Evolutionary conservation across 64 coral and sea anemone genomes (phyloP), one percentile per base, ranked within the genome.

Genomic region (Stylophora pistillata): DNA sequence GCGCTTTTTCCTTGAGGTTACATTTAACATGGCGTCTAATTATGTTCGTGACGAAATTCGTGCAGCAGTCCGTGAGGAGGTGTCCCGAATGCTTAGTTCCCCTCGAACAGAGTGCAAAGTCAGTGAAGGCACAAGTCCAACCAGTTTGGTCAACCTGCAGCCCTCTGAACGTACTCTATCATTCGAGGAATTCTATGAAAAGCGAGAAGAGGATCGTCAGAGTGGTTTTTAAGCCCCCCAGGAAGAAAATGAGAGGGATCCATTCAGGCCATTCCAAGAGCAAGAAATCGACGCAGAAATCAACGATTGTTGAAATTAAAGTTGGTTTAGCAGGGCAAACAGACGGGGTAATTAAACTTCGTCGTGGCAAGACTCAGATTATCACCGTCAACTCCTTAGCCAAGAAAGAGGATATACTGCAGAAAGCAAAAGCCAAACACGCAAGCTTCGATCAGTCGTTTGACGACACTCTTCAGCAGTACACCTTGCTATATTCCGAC

Each of bases 291-390:
- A 57, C 60, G 71, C 41, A 63, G 65, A 64, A 53, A 90, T 85
- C 47, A 13, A 74, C 77, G 10, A 70, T 87, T 30, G 91, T 92
- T 29, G 91, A 92, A 78, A 62, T 92, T n/a, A 92, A 87, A 86
- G 91, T 92, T n/a, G n/a, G n/a, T n/a, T n/a, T n/a, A n/a, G n/a
- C n/a, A n/a, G n/a, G n/a, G n/a, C 56, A 72, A 73, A 80, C 14
- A 87, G 85, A 87, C 13, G 90, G 83, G 15, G 83, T 92, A 15
- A 78, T 92, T 14, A 92, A 92, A 57, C 11, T 55, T 71, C 73
- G 82, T 74, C 30, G 83, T 33, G 90, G 83, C 1, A 92, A 87
- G 75, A 77, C 83, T 21, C 84, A 92, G 32, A 18, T 81, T 12
- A 65, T 92, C 53, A 58, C 62, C 4, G 30, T 88, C 13, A 92